Base-by-base conservation (phyloP, 1,140 invertebrate genomes). In the Carposina sasakii region DNA sequence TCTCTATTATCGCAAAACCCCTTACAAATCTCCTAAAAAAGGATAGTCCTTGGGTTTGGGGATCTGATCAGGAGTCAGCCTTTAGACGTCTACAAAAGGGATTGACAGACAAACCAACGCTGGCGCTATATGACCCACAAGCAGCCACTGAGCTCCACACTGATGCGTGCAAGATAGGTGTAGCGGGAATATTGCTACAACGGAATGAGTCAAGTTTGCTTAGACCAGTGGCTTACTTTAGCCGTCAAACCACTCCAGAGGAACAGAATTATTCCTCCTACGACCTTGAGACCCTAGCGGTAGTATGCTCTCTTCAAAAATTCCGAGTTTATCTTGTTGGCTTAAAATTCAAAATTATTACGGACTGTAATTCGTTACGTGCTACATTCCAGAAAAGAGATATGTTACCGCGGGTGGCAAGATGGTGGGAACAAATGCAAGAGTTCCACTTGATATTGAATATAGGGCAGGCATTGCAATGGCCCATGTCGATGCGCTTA, bases 251-350 rank as follows among this genome's bases (percentile, higher is more conserved):
- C 12, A 58, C 51, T 9, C 52, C 55, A 9, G 36, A 53, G 8
- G 85, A 88, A 59, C 52, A 31, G 9, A 67, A 71, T 23, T 87
- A 81, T 41, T 51, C 51, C 3, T 74, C 66, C 44, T 84, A 76
- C 36, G 84, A 88, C 58, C 50, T 79, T 12, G 64, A 70, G 23
- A 48, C 49, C 19, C 34, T 70, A 10, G 57, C 58, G 1, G 46
- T 67, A n/a, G 30, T 70, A 10, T 23, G 60, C 41, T 34, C 31
- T 34, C 13, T 34, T 4, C 31, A 34, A 15, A 34, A 34, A 15
- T 34, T 34, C 15, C 6, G 13, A 6, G 31, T 34, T 5, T 34
- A 34, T 15, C 13, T 34, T 4, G 13, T 34, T 15, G 56, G 59
- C 0, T 54, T 63, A n/a, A 12, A 45, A 16, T 78, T 81, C 37